Base-by-base conservation (phyloP, 2,888 invertebrate genomes). In the Eristalis pertinax region DNA sequence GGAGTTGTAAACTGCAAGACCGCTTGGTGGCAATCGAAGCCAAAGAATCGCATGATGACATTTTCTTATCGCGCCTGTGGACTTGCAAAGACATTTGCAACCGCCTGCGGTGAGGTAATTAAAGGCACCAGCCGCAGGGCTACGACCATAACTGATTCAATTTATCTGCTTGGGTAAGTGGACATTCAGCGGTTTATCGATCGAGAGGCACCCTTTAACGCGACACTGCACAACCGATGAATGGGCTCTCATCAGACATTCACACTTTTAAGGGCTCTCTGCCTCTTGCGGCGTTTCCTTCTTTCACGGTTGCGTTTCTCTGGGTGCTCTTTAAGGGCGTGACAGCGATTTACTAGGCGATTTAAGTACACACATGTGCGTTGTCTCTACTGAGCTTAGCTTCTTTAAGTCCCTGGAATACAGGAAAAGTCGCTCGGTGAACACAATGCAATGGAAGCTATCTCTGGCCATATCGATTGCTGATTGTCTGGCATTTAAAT, bases 111-210 rank as follows among this genome's bases (percentile, higher is more conserved):
- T 24, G 15, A 32, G 60, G 64, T 11, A 43, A 67, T 35, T 24
- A 22, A 75, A 67, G 24, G 2, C 41, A 35, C 15, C 22, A 35
- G 60, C 19, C 38, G 50, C 15, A n/a, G 65, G n/a, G 50, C 62
- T 15, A 35, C 26, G 56, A 26, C 63, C 38, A 41, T 65, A 41
- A 19, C 26, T 84, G n/a, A 76, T 75, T 58, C 43, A 73, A 78
- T 64, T 83, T 29, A 77, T 68, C 70, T 70, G 60, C 43, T 70
- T 58, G 15, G 67, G 50, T 50, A 62, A 75, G 74, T 75, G 24
- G 60, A 63, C 56, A 78, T 38, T 80, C 67, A 68, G 43, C 65
- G 72, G 79, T 43, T 73, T 73, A 80, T 80, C 73, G 79, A 80
- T 67, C 67, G n/a, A 24, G 29, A 80, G 67, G 58, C 62, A 67